Base-by-base conservation (phyloP, 2,113 vertebrate species). In the Hippocampus comes region DNA sequence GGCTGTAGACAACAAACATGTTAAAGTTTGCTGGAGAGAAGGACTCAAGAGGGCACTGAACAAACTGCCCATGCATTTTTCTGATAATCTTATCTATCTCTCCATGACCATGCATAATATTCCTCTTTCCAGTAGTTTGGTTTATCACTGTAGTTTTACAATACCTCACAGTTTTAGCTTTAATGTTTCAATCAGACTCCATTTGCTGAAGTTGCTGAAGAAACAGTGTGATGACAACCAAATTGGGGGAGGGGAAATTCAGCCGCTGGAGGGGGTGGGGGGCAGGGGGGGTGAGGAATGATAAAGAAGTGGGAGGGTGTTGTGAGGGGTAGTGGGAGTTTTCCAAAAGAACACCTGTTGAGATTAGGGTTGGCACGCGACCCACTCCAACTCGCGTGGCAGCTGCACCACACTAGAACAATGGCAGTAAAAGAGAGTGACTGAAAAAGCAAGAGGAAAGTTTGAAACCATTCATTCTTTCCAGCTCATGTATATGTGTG, bases 271-370 rank as follows among this genome's bases (percentile, higher is more conserved):
- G 68, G 67, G 76, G 51, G 64, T n/a, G 65, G 76, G 67, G 57
- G 34, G n/a, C n/a, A n/a, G n/a, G 5, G 68, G 67, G 78, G 46
- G 67, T n/a, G 63, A 77, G 66, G 57, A 59, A 74, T 76, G 60
- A 84, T 74, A 87, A 78, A 78, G 79, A 77, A 64, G 77, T 56
- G 63, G 56, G 20, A 48, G 18, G 69, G 9, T 43, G 65, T 49
- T 67, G 49, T 63, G 60, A 38, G 25, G 61, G 72, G 60, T 46
- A 43, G 72, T 0, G 57, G 70, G 72, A 82, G 65, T 56, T 70
- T 78, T 82, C 88, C 82, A 85, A 86, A 89, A 82, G 84, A 89
- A 89, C 84, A 87, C 90, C 91, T 90, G 90, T 91, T 86, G 89
- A 89, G 87, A 87, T 85, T 83, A 81, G 66, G 82, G 71, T 86